These are phyloP conservation scores for Nephotettix cincticeps DNA, from an alignment of 1,140 invertebrate species.

Conservation along the genomic window DNA sequence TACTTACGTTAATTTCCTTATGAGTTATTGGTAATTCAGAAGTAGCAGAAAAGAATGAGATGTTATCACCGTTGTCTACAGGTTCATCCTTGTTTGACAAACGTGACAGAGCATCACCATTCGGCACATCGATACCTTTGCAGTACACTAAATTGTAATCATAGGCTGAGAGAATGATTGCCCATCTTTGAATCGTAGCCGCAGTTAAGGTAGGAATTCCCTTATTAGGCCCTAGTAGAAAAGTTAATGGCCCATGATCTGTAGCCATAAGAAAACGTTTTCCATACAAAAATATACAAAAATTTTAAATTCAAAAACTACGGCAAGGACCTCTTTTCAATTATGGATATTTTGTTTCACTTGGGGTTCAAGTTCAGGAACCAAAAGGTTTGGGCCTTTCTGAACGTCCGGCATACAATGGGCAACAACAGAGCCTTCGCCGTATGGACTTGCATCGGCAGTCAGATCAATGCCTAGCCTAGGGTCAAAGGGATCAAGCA, in stretches of 20 bases:
- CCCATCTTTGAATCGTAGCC: conserved; percentile 16
- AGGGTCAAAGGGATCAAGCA: conserved; percentile 44
- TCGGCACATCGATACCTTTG: neutral
- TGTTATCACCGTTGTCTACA: conserved; percentile 3
- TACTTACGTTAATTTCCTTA: neutral
- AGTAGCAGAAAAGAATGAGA: neutral
- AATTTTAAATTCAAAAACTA: conserved; percentile 8
- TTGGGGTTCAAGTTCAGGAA: conserved; percentile 48
- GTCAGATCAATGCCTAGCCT: conserved; percentile 45
- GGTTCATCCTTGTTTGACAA: neutral
- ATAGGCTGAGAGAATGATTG: conserved; percentile 9
- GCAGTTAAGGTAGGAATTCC: conserved; percentile 11
- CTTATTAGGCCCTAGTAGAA: conserved; percentile 4
- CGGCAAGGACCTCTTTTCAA: conserved; percentile 8
- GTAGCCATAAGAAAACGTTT: conserved; percentile 14
- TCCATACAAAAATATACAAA: conserved; percentile 17
- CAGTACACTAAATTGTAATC: conserved; percentile 20
- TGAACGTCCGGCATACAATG: conserved; percentile 46
- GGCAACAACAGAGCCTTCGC: conserved; percentile 50
- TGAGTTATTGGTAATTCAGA: neutral
- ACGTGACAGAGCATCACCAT: conserved; percentile 15
- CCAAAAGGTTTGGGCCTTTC: conserved; percentile 51
- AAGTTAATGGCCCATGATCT: conserved; percentile 17
- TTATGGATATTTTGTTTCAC: conserved; percentile 32
- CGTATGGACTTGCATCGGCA: conserved; percentile 52